Base-by-base conservation (phyloP, 1,140 invertebrate species). In the Tribolium madens region DNA sequence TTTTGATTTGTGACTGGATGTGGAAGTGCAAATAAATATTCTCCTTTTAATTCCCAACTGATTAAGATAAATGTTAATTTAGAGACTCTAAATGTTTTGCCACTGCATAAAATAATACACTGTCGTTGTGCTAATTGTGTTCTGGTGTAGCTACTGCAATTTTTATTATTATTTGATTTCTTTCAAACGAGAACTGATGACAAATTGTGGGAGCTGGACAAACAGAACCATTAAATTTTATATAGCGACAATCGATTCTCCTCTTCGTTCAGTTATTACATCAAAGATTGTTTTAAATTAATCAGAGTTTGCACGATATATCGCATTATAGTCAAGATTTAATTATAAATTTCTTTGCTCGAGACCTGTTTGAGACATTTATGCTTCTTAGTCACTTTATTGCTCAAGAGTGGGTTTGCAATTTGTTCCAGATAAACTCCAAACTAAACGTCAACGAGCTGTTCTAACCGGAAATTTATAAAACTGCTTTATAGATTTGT, bases 21-120 rank as follows among this genome's bases (percentile, higher is more conserved):
- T 64, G 57, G 31, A 64, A 64, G 57, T 64, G n/a, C 57, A 33
- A 60, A 60, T 60, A 60, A 60, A 60, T 60, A 60, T 60, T 17
- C 53, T 17, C 17, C 1, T 64, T 64, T 64, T 64, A 64, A 64
- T 64, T 33, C 26, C 14, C 21, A 17, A 5, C 52, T 21, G 18
- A 57, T 57, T 18, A 21, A 57, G 52, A 57, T 57, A 57, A 21
- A 57, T 57, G 52, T 21, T 57, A 17, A 21, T 57, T 57, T 26
- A n/a, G 10, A 26, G 50, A 53, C 14, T 17, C 7, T 17, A 12
- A 53, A 15, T 53, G 14, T 26, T 26, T 26, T 26, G 21, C 2
- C 21, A 26, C 21, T 26, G 21, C 2, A 26, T 26, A 26, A 26
- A 26, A 26, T 26, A 26, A 26, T 26, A 26, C 21, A 26, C 21